Conservation (phyloP, 2,797 vertebrate species). For the Arremon aurantiirostris region DNA sequence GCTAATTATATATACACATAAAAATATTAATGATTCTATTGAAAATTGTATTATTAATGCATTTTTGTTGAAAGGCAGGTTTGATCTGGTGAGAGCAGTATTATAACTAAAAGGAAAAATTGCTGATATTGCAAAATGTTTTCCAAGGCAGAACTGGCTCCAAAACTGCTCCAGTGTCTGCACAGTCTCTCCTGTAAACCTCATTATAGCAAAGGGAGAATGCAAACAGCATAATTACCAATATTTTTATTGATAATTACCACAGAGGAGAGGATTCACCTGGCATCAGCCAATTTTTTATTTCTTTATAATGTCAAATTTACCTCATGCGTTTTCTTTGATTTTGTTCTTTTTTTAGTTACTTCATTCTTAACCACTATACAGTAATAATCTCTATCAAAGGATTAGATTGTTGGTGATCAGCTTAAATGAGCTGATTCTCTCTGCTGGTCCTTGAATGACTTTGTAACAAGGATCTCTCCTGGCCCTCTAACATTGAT, state of each 20-base stretch:
- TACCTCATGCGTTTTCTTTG: rapidly evolving
- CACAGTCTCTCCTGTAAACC: not conserved
- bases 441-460: not conserved
- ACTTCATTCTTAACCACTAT: not conserved
- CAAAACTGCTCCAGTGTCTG: not conserved
- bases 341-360: not conserved
- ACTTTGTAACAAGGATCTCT: not conserved
- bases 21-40: not conserved
- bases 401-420: not conserved
- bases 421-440: not conserved
- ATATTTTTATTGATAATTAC: not conserved
- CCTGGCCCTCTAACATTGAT: not conserved
- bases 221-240: not conserved
- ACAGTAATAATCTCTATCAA: not conserved
- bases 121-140: not conserved
- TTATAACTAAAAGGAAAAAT: not conserved
- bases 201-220: not conserved
- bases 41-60: not conserved
- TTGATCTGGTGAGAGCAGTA: not conserved
- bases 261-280: not conserved
- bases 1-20: not conserved
- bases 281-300: not conserved
- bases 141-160: not conserved
- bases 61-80: not conserved
- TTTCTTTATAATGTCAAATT: not conserved